These are phyloP conservation scores for Tauraco erythrolophus DNA, from an alignment of 2,113 vertebrate genomes.

Conservation along the genomic window DNA sequence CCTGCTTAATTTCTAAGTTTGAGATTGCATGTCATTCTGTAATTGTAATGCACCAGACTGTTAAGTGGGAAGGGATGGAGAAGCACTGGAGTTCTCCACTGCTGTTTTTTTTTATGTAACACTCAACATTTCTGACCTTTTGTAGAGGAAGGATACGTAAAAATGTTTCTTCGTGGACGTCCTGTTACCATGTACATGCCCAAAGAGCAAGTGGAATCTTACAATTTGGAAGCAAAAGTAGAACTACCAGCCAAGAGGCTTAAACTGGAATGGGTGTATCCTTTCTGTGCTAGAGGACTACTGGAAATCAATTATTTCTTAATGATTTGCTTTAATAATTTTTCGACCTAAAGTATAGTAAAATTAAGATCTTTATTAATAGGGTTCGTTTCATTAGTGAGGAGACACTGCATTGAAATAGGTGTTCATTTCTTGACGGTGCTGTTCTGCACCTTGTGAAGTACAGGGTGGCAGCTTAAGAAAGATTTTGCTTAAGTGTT, in stretches of 20 bases:
- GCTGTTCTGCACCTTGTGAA: not conserved
- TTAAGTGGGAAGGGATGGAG: conserved; percentile 28
- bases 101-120: not conserved
- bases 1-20: not conserved
- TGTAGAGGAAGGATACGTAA: conserved; percentile 98
- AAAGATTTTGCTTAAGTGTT: conserved; percentile 33
- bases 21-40: conserved; percentile 6
- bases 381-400: not conserved
- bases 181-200: conserved; percentile 99
- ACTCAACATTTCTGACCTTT: conserved; percentile 71
- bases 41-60: not conserved
- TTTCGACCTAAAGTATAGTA: not conserved
- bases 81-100: not conserved
- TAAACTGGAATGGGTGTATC: conserved; percentile 99
- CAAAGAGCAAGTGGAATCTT: conserved; percentile 93
- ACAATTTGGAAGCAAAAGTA: conserved; percentile 91
- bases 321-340: not conserved
- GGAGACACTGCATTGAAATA: not conserved
- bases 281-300: conserved; percentile 70
- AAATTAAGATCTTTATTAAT: not conserved
- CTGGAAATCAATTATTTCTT: not conserved
- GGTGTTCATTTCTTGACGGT: not conserved
- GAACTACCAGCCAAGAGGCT: conserved; percentile 92
- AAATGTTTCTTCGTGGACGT: conserved; percentile 98
- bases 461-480: not conserved